phyloP scores from a whole-genome alignment of 2,113 vertebrate species.

The Glaucidium brasilianum region DNA sequence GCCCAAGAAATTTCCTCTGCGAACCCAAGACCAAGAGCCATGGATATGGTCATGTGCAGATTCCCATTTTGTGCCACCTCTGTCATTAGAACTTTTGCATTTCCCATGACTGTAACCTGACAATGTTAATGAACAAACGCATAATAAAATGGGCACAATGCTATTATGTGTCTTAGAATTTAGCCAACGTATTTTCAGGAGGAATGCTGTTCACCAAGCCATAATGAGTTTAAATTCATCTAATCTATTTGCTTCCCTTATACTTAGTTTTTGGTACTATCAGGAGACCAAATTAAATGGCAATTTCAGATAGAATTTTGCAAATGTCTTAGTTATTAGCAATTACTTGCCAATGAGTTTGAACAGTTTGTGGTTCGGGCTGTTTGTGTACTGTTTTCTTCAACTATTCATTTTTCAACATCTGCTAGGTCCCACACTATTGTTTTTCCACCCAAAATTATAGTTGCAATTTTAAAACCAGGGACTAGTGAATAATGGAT shows the following conservation, averaged over 20 bases:
- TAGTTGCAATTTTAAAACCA: not conserved
- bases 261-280: not conserved
- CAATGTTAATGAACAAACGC: not conserved
- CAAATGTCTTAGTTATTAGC: not conserved
- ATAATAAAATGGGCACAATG: not conserved
- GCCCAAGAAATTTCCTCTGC: not conserved
- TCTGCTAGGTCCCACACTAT: not conserved
- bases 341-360: not conserved
- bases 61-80: not conserved
- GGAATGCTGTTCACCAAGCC: not conserved
- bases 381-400: not conserved
- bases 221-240: not conserved
- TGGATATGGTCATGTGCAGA: not conserved
- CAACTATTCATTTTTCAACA: not conserved
- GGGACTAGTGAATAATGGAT: not conserved
- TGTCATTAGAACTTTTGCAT: not conserved
- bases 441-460: not conserved
- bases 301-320: not conserved
- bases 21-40: not conserved
- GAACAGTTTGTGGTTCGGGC: not conserved
- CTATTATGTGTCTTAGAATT: not conserved
- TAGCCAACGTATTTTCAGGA: not conserved
- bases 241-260: not conserved
- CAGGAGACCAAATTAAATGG: not conserved
- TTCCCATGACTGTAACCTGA: not conserved